Conservation (phyloP, 2,888 invertebrate species). For the Campoplex capitator region DNA sequence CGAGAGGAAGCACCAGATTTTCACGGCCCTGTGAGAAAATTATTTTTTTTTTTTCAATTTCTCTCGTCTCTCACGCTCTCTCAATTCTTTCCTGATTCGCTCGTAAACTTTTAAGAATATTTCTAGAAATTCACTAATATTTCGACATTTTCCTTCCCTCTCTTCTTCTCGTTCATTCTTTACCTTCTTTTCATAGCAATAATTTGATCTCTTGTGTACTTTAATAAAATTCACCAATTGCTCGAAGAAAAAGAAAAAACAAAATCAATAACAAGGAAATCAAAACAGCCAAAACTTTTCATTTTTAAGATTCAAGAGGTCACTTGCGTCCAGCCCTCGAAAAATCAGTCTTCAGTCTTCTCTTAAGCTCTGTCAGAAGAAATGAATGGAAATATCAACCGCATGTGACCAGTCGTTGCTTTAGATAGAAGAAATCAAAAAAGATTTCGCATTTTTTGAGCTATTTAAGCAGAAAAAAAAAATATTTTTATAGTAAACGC, state of each 20-base stretch:
- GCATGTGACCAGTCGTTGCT: too few species aligned
- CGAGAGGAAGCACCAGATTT: slow-evolving; percentile 92
- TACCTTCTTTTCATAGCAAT: slow-evolving; percentile 55
- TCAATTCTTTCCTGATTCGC: not conserved
- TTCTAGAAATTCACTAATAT: slow-evolving; percentile 31
- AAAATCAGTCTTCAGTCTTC: not conserved
- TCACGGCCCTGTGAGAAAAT: slow-evolving; percentile 89
- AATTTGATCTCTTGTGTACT: slow-evolving; percentile 67
- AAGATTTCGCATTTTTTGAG: too few species aligned
- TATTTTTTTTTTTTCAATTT: not conserved
- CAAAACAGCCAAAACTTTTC: not conserved
- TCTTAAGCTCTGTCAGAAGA: too few species aligned
- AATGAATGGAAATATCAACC: too few species aligned
- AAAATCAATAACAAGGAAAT: not conserved
- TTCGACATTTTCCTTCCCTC: slow-evolving; percentile 6
- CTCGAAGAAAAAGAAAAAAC: slow-evolving; percentile 35
- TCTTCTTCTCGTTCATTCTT: slow-evolving; percentile 14
- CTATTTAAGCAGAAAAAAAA: too few species aligned
- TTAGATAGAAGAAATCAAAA: too few species aligned
- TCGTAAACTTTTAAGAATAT: not conserved
- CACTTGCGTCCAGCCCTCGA: not conserved
- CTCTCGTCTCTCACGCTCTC: not conserved
- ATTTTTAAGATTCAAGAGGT: not conserved
- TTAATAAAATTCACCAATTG: slow-evolving; percentile 69
- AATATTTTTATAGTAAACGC: too few species aligned